Conservation (phyloP, 2,113 vertebrate genomes). For the Atlantisia rogersi region DNA sequence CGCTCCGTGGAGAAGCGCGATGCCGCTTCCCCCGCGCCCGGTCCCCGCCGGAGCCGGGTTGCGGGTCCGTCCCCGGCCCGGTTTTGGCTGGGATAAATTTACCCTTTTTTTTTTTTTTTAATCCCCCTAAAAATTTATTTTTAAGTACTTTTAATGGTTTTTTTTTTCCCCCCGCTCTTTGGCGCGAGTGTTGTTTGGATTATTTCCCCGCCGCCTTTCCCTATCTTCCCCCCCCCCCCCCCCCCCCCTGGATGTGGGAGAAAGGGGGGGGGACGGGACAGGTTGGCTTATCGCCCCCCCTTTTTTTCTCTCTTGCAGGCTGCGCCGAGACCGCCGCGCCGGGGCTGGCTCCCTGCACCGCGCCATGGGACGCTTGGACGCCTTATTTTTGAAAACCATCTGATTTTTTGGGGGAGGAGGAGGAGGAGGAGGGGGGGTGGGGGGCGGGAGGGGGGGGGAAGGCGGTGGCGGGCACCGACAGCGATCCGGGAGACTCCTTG, state of each 20-base stretch:
- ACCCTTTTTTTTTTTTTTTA: too few species aligned
- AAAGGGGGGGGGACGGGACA: background rate
- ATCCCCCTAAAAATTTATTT: too few species aligned
- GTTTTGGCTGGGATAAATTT: background rate
- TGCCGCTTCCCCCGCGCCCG: background rate
- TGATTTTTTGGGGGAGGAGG: slow-evolving; percentile 44
- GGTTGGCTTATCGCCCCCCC: background rate
- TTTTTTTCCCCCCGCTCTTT: background rate
- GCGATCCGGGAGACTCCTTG: slow-evolving; percentile 29
- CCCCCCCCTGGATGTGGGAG: background rate
- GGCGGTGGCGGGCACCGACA: slow-evolving; percentile 17
- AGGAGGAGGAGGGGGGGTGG: background rate
- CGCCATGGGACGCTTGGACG: slow-evolving; percentile 12
- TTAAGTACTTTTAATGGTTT: background rate
- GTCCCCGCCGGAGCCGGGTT: background rate
- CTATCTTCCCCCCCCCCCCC: background rate
- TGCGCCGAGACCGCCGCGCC: slow-evolving; percentile 9
- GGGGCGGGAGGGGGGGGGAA: slow-evolving; percentile 30
- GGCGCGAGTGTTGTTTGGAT: background rate
- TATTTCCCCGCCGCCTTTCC: background rate
- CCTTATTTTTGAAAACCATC: slow-evolving; percentile 57
- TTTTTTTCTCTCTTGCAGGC: background rate
- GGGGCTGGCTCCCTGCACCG: slow-evolving; percentile 19
- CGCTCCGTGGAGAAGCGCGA: background rate
- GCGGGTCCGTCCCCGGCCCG: background rate